A percentile compares a stretch with the other conserved stretches of the same genome.
phyloP scores from a whole-genome alignment of 2,888 invertebrate genomes.

The Sarcophaga caerulescens region DNA sequence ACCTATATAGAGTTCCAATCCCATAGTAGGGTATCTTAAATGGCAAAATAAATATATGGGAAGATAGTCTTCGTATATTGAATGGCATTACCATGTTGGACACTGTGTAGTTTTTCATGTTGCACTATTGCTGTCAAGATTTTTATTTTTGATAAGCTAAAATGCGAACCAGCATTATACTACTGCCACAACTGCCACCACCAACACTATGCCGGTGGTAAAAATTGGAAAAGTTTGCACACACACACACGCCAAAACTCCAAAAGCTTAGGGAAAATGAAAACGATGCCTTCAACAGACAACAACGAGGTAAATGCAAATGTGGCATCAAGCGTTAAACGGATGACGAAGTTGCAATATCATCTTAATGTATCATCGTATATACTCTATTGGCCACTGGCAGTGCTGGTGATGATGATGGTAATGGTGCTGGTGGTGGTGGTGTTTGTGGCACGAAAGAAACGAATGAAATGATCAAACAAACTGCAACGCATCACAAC shows the following conservation, averaged over 20 bases:
- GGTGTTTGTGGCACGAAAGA: background rate
- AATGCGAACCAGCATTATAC: conserved; percentile 49
- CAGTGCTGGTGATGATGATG: background rate
- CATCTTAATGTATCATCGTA: conserved; percentile 42
- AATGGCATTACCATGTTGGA: conserved; percentile 68
- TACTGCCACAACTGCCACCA: conserved; percentile 21
- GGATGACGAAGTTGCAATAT: conserved; percentile 65
- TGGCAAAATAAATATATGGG: background rate
- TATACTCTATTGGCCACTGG: background rate
- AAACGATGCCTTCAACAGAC: conserved; percentile 38
- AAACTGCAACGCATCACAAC: conserved; percentile 42
- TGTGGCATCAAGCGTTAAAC: conserved; percentile 62
- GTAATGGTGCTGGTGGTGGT: background rate
- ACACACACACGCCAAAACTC: background rate
- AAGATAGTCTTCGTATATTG: conserved; percentile 48
- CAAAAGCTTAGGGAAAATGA: conserved; percentile 21
- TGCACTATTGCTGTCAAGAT: conserved; percentile 70
- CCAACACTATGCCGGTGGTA: conserved; percentile 59
- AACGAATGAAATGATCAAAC: background rate
- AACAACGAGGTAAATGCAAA: conserved; percentile 50
- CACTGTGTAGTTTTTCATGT: conserved; percentile 63
- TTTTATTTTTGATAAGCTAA: conserved; percentile 66
- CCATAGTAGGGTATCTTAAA: conserved; percentile 17
- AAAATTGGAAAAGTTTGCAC: conserved; percentile 40
- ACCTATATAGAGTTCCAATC: background rate